A percentile compares a stretch with the other conserved stretches of the same genome.
Evolutionary conservation across 2,797 vertebrate species (phyloP).

Genomic region (Myotis vivesi): DNA sequence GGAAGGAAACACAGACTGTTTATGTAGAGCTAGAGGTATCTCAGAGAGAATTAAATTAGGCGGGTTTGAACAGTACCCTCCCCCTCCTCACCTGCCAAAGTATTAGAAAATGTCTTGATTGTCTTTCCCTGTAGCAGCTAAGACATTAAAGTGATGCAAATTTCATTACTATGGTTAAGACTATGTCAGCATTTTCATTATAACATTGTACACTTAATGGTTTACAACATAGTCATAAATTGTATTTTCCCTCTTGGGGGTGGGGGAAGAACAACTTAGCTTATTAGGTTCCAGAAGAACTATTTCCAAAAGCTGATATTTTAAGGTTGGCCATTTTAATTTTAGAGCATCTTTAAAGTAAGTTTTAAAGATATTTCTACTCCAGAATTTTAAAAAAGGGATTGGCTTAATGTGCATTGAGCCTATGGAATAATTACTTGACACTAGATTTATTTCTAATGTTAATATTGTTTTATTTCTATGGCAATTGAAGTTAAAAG

Average conservation of each 20-base stretch:
- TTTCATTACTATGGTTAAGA: background rate
- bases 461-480: conserved; percentile 8
- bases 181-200: conserved; percentile 16
- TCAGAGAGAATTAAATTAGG: background rate
- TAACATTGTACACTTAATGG: background rate
- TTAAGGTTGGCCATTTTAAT: conserved; percentile 28
- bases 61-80: background rate
- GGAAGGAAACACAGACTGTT: background rate
- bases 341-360: conserved; percentile 22
- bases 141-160: background rate
- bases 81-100: background rate
- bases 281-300: background rate
- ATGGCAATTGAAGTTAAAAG: conserved; percentile 33
- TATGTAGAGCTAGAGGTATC: background rate
- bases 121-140: background rate
- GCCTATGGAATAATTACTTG: background rate
- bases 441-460: conserved; percentile 4
- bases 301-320: conserved; percentile 12
- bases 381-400: conserved; percentile 1
- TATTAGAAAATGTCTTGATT: background rate
- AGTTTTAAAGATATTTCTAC: background rate
- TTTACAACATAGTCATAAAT: conserved; percentile 14
- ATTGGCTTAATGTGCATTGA: background rate
- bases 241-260: background rate
- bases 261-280: background rate